Evolutionary conservation across 2,888 invertebrate species (phyloP).

Genomic region (Luffia ferchaultella): DNA sequence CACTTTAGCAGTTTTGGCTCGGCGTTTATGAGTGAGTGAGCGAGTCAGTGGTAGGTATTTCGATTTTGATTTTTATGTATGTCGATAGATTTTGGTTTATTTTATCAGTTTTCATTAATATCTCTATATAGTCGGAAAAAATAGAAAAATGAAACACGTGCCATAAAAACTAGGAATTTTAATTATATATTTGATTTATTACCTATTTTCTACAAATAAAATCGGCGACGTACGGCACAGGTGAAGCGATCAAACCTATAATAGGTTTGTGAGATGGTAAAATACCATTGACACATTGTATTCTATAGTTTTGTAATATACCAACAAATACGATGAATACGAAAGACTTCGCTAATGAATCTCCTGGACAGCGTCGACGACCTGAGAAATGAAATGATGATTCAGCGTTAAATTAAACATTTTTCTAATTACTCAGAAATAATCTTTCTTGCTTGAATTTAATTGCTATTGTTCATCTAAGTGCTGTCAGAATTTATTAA

Average conservation of each 20-base stretch:
- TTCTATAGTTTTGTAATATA: constrained; percentile 59
- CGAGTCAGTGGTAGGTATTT: too few relatives aligned
- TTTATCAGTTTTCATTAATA: too few relatives aligned
- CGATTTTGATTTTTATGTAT: too few relatives aligned
- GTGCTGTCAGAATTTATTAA: background rate
- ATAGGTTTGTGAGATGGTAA: constrained; percentile 34
- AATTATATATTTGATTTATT: background rate
- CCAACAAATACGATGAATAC: constrained; percentile 67
- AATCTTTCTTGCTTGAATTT: background rate
- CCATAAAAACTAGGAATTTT: too few relatives aligned
- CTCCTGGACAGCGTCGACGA: constrained; percentile 71
- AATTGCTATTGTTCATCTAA: background rate
- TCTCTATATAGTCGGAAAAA: too few relatives aligned
- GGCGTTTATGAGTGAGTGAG: too few relatives aligned
- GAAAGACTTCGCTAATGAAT: constrained; percentile 68
- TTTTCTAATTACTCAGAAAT: background rate
- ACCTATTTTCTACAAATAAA: constrained; percentile 25
- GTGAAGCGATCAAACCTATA: constrained; percentile 37
- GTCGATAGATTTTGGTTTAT: too few relatives aligned
- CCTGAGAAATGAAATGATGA: too few relatives aligned
- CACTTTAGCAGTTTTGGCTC: too few relatives aligned
- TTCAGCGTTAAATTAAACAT: too few relatives aligned
- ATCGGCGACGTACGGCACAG: constrained; percentile 33
- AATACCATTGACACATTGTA: constrained; percentile 31
- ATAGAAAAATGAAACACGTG: too few relatives aligned